Percentiles rank a stretch among this genome's conserved stretches.
phyloP scores from a whole-genome alignment of 2,797 vertebrate genomes.

The Emydoidea blandingii region DNA sequence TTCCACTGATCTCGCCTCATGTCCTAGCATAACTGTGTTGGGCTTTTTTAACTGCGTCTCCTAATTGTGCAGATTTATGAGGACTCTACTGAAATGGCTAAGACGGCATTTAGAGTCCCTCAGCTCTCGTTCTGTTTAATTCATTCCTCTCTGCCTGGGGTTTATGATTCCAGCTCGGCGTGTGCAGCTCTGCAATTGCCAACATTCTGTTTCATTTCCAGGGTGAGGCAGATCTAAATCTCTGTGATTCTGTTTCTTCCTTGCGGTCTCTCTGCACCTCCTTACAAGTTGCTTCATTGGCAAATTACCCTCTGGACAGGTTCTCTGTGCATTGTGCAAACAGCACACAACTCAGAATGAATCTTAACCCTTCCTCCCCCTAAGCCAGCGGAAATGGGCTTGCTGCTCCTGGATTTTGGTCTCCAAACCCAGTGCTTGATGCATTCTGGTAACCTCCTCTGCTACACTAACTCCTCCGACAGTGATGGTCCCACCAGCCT shows the following conservation, averaged over 20 bases:
- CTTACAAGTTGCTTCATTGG: neutral
- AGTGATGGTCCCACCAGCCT: neutral
- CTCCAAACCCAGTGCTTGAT: neutral
- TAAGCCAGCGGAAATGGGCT: neutral
- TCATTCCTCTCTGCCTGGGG: constrained; percentile 48
- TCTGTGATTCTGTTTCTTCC: neutral
- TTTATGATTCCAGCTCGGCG: constrained; percentile 66
- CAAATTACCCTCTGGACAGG: neutral
- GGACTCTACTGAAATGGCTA: constrained; percentile 58
- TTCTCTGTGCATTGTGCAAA: fast-evolving
- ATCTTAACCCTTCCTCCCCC: neutral
- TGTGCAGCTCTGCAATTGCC: constrained; percentile 64
- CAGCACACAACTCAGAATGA: neutral
- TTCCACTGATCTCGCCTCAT: constrained; percentile 16
- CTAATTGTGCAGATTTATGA: constrained; percentile 75
- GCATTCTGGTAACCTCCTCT: neutral
- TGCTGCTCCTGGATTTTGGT: neutral
- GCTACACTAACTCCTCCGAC: neutral
- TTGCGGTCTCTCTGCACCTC: constrained; percentile 35
- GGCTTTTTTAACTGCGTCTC: constrained; percentile 59
- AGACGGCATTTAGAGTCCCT: constrained; percentile 74
- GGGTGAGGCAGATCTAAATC: constrained; percentile 46
- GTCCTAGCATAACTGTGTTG: neutral
- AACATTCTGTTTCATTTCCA: constrained; percentile 68
- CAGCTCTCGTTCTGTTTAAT: constrained; percentile 73